Evolutionary conservation across 2,797 vertebrate species (phyloP), one percentile per base, ranked within the genome.

Genomic region (Gambusia yucatana): DNA sequence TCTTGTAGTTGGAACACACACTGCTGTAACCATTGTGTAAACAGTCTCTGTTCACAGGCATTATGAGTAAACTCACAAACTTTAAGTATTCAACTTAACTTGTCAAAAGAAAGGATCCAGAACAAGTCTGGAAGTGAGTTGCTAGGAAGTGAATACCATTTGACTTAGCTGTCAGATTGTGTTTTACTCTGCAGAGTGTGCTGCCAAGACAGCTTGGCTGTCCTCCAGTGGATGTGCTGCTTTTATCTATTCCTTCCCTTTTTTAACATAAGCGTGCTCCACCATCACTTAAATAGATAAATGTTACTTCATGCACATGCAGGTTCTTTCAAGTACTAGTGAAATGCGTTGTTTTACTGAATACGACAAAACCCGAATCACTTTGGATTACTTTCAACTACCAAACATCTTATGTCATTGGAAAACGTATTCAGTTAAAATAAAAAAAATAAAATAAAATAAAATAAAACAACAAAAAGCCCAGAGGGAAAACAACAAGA

Each of bases 331-430:
- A 6, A 39, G 39, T 55, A 76, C 75, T 97, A 95, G 96, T 94
- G 94, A 96, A 94, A 92, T 94, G 47, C 96, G 96, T 98, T 97
- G 20, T 41, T 39, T 11, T 50, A 25, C 20, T 25, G 87, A 94
- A 96, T 91, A 86, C 71, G 33, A 78, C 77, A 79, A 86, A 85
- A 86, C 85, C 89, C 82, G 80, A 86, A 92, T 67, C 77, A 90
- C 39, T 43, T 43, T 43, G 65, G 4, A 11, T 67, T 67, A 41
- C 39, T 25, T 43, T n/a, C 10, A n/a, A 43, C 75, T 61, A 77
- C 83, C 78, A 63, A 84, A 78, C 69, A 79, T 83, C 47, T 2
- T 81, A 81, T 83, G 75, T 83, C 33, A 44, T 75, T 39, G 48
- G 71, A 76, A 52, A 74, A 77, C 39, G 73, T 33, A 79, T 83